Conservation (phyloP, 1,140 invertebrate genomes). For the Aphaenogaster floridana region DNA sequence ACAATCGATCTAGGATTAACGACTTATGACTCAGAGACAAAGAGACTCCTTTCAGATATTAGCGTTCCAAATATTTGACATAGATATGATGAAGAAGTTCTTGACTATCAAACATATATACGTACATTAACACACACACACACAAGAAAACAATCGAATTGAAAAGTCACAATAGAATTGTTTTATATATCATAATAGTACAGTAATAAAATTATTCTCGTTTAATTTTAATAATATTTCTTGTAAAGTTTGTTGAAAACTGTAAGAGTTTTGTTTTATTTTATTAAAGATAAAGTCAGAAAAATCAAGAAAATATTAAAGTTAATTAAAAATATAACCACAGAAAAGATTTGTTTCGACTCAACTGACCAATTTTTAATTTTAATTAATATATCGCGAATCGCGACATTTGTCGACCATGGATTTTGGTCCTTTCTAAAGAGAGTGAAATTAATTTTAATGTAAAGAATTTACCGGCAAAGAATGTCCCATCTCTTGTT, state of each 20-base stretch:
- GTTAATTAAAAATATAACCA: background rate
- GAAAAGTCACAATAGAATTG: background rate
- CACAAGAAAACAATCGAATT: background rate
- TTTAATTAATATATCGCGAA: no score
- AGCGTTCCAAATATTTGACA: slow-evolving; percentile 12
- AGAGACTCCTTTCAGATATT: background rate
- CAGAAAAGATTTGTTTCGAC: no score
- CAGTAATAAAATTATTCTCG: background rate
- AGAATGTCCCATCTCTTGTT: no score
- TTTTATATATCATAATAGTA: no score
- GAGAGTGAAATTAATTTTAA: no score
- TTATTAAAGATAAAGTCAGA: background rate
- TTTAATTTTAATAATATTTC: background rate
- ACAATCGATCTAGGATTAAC: slow-evolving; percentile 31
- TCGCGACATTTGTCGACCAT: no score
- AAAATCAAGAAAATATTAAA: background rate
- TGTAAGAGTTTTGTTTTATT: background rate
- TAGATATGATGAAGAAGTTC: background rate
- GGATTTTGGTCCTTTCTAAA: no score
- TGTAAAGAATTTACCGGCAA: no score
- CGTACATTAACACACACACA: background rate
- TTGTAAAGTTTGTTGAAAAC: background rate
- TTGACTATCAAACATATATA: background rate
- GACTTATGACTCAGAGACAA: background rate
- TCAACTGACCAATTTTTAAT: no score